Evolutionary conservation across 2,888 invertebrate genomes (phyloP).

Genomic region (Euphydryas editha): DNA sequence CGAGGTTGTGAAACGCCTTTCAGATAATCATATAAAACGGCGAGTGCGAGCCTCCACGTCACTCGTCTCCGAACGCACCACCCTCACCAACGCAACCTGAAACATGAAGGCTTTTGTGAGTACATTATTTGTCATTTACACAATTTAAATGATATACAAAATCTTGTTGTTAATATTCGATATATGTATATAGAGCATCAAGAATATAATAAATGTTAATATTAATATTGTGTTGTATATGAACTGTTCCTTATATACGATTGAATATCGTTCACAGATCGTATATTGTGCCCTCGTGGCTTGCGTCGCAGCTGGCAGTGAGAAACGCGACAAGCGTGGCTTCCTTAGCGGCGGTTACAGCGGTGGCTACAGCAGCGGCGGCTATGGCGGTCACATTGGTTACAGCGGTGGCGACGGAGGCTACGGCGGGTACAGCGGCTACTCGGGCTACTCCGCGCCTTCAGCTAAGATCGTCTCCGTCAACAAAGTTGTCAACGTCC

Average conservation of each 20-base stretch:
- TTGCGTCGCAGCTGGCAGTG: slow-evolving; percentile 29
- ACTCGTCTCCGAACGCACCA: slow-evolving; percentile 19
- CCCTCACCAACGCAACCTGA: slow-evolving; percentile 11
- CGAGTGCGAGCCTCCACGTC: slow-evolving; percentile 6
- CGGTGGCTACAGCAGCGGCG: slow-evolving; percentile 24
- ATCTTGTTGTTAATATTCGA: too few species aligned
- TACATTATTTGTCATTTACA: slow-evolving; percentile 23
- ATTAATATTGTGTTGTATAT: too few species aligned
- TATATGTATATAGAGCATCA: too few species aligned
- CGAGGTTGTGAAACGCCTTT: slow-evolving; percentile 21
- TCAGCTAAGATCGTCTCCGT: slow-evolving; percentile 29
- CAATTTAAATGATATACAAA: too few species aligned
- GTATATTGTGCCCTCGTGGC: slow-evolving; percentile 35
- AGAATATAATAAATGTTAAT: too few species aligned
- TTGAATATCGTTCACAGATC: slow-evolving; percentile 33
- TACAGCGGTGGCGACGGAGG: slow-evolving; percentile 13
- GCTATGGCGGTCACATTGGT: slow-evolving; percentile 26
- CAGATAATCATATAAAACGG: slow-evolving; percentile 20
- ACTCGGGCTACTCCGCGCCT: slow-evolving; percentile 20
- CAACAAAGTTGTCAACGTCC: slow-evolving; percentile 39
- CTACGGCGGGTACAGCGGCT: slow-evolving; percentile 16
- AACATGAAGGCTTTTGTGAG: slow-evolving; percentile 47
- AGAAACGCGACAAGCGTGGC: slow-evolving; percentile 39
- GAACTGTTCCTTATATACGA: too few species aligned
- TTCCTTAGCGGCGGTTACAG: slow-evolving; percentile 33